Evolutionary conservation across 2,888 invertebrate species (phyloP).

Genomic region (Silvanus unidentatus): DNA sequence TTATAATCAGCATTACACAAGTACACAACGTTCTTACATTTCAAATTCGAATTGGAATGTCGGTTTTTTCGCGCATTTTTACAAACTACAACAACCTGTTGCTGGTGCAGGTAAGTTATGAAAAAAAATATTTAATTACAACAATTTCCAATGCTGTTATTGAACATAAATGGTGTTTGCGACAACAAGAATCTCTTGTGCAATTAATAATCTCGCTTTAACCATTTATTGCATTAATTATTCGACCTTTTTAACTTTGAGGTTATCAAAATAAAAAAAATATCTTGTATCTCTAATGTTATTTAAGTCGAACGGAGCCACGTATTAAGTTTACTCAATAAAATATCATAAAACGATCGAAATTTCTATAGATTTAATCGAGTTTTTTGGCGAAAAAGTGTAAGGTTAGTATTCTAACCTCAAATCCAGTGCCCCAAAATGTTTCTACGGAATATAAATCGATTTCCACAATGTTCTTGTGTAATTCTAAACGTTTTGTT

Average conservation of each 20-base stretch:
- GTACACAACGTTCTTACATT: no score
- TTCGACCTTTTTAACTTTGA: conserved; percentile 3
- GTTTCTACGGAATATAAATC: background rate
- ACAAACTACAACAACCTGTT: conserved; percentile 22
- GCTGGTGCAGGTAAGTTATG: conserved; percentile 19
- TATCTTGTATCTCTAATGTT: background rate
- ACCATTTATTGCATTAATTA: conserved; percentile 1
- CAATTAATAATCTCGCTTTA: conserved; percentile 4
- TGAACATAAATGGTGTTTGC: background rate
- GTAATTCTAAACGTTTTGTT: no score
- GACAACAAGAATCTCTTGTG: no score
- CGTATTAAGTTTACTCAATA: no score
- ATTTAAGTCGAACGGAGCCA: no score
- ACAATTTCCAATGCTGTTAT: background rate
- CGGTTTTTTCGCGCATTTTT: conserved; percentile 19
- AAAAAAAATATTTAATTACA: background rate
- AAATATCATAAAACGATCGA: no score
- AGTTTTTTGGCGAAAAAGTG: background rate
- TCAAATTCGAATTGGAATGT: no score
- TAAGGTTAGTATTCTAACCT: conserved; percentile 12
- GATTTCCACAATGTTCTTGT: no score
- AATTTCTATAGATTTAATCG: no score
- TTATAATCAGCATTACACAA: no score
- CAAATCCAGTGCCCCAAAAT: background rate
- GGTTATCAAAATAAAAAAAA: conserved; percentile 9